These are phyloP conservation scores for Autographa pulchrina DNA, from an alignment of 2,888 invertebrate species.

Conservation along the genomic window DNA sequence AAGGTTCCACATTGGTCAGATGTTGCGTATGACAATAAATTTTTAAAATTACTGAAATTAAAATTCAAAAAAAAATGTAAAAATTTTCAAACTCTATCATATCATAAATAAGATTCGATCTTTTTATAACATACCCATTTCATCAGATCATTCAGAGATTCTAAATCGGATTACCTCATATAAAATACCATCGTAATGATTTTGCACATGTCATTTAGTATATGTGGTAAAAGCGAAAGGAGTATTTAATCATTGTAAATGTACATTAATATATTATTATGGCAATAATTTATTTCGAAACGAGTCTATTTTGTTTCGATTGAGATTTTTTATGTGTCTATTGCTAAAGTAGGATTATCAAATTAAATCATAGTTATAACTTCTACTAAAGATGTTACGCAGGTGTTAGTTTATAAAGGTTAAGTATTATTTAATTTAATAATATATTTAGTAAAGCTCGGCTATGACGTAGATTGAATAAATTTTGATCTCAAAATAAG, in stretches of 20 bases:
- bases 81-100: too few species aligned
- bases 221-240: conserved; percentile 1
- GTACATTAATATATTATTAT: background rate
- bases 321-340: background rate
- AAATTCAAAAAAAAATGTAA: too few species aligned
- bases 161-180: background rate
- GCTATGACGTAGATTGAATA: background rate
- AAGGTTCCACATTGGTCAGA: too few species aligned
- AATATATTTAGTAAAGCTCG: background rate
- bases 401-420: background rate
- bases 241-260: conserved; percentile 1
- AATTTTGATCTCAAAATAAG: background rate
- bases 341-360: background rate
- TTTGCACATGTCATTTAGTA: background rate
- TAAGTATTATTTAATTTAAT: background rate
- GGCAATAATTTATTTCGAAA: background rate
- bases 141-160: background rate
- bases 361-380: background rate
- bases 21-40: too few species aligned
- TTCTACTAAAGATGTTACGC: background rate
- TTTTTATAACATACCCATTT: background rate
- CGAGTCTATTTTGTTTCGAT: background rate
- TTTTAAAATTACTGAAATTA: too few species aligned
- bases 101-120: too few species aligned
- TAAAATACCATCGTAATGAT: background rate